These are phyloP conservation scores for Drosophila bocqueti DNA, from an alignment of 1,140 invertebrate species.

Conservation along the genomic window DNA sequence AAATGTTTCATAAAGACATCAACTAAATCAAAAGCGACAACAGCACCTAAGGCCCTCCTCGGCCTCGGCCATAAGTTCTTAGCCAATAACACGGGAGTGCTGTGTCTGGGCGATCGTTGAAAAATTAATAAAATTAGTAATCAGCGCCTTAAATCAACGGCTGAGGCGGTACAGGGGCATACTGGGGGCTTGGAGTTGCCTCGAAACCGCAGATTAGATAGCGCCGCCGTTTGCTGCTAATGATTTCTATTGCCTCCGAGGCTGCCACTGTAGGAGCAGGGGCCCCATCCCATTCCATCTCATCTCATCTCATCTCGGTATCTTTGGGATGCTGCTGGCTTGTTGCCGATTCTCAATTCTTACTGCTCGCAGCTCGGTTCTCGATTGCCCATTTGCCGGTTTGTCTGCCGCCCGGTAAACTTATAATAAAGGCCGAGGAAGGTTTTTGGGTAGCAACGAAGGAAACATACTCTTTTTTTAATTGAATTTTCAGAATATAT, in stretches of 20 bases:
- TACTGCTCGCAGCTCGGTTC: conserved; percentile 1
- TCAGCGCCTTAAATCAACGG: conserved; percentile 81
- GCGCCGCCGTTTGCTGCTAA: conserved; percentile 71
- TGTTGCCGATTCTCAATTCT: conserved; percentile 46
- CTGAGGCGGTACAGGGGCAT: neutral
- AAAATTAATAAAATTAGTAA: conserved; percentile 84
- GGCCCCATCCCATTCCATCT: conserved; percentile 1
- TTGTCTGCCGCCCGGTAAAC: conserved; percentile 47
- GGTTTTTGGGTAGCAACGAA: neutral
- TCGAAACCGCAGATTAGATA: conserved; percentile 76
- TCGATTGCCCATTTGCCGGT: conserved; percentile 57
- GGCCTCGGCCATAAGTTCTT: conserved; percentile 32
- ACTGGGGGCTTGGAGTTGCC: neutral
- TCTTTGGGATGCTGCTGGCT: conserved; percentile 16
- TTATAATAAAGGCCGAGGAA: conserved; percentile 58
- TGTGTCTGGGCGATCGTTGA: conserved; percentile 61
- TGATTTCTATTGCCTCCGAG: conserved; percentile 76
- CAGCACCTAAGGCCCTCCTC: conserved; percentile 58
- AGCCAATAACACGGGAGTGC: conserved; percentile 14
- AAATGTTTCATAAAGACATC: conserved; percentile 84
- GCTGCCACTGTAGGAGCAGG: conserved; percentile 50
- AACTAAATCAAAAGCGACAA: conserved; percentile 83
- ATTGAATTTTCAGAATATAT: too few species aligned
- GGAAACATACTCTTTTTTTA: conserved; percentile 9
- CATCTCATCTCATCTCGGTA: conserved; percentile 7